Conservation (phyloP, 2,888 invertebrate species). For the Synanthedon tipuliformis region DNA sequence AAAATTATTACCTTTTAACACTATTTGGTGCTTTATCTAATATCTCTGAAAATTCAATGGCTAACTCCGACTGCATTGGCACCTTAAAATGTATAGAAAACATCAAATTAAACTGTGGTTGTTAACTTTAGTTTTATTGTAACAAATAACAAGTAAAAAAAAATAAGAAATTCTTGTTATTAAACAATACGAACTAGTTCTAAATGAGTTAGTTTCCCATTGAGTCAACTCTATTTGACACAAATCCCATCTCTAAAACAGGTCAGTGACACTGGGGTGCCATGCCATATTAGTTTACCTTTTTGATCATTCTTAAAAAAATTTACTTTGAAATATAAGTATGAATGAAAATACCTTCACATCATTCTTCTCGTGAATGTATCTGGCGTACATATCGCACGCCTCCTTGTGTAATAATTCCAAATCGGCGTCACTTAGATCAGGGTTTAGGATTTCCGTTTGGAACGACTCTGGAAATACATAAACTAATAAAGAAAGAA, state of each 20-base stretch:
- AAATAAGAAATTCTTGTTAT: too few relatives aligned
- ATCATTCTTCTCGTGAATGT: constrained; percentile 50
- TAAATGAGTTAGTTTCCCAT: too few relatives aligned
- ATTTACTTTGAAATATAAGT: too few relatives aligned
- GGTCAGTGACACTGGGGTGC: too few relatives aligned
- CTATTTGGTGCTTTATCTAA: constrained; percentile 73
- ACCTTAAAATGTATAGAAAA: constrained; percentile 60
- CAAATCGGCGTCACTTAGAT: constrained; percentile 73
- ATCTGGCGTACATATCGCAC: constrained; percentile 75
- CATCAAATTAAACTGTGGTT: too few relatives aligned
- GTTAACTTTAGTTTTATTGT: too few relatives aligned
- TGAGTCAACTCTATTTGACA: too few relatives aligned
- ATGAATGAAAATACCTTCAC: neutral
- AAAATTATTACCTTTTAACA: constrained; percentile 23
- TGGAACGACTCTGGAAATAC: constrained; percentile 80
- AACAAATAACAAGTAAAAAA: too few relatives aligned
- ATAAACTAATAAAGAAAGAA: neutral
- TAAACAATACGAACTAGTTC: too few relatives aligned
- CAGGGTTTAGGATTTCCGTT: constrained; percentile 81
- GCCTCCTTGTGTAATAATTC: constrained; percentile 74
- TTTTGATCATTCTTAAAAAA: too few relatives aligned
- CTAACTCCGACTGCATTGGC: constrained; percentile 66
- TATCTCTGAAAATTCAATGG: constrained; percentile 61
- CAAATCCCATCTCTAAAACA: too few relatives aligned
- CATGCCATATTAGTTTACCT: too few relatives aligned